Conservation (phyloP, 2,888 invertebrate species). For the Eulithis testata region DNA sequence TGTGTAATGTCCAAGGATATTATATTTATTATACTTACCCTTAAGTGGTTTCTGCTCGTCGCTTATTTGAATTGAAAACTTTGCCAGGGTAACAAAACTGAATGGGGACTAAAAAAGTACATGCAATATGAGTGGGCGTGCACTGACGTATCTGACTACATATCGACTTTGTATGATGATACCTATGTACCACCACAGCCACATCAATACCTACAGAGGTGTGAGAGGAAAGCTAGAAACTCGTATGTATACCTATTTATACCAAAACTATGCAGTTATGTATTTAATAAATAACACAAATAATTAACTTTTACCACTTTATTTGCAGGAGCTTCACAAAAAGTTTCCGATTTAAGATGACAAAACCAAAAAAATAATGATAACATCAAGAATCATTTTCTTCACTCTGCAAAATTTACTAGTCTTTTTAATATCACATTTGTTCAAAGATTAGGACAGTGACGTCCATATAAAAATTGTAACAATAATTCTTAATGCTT, state of each 20-base stretch:
- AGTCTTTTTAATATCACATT: constrained; percentile 84
- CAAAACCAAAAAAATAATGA: constrained; percentile 81
- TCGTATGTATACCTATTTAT: constrained; percentile 59
- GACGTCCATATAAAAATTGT: constrained; percentile 81
- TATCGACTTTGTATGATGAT: constrained; percentile 66
- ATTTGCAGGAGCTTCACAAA: constrained; percentile 82
- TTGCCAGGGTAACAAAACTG: constrained; percentile 75
- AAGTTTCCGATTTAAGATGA: constrained; percentile 79
- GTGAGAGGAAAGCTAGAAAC: constrained; percentile 63
- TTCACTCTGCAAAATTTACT: constrained; percentile 72
- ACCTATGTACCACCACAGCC: constrained; percentile 67
- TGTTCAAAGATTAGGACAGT: constrained; percentile 80
- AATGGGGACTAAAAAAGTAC: constrained; percentile 73
- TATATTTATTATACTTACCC: too few species aligned
- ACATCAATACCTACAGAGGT: constrained; percentile 64
- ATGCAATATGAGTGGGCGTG: constrained; percentile 78
- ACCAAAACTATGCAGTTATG: background rate
- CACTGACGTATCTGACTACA: constrained; percentile 74
- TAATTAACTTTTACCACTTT: constrained; percentile 55
- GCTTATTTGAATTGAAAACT: too few species aligned
- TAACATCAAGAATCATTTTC: constrained; percentile 84
- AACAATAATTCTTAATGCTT: constrained; percentile 84
- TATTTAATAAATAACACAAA: constrained; percentile 41
- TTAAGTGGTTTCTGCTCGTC: too few species aligned
- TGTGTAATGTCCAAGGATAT: too few species aligned